Conservation (phyloP, 2,113 vertebrate species). For the Dipodomys stephensi region DNA sequence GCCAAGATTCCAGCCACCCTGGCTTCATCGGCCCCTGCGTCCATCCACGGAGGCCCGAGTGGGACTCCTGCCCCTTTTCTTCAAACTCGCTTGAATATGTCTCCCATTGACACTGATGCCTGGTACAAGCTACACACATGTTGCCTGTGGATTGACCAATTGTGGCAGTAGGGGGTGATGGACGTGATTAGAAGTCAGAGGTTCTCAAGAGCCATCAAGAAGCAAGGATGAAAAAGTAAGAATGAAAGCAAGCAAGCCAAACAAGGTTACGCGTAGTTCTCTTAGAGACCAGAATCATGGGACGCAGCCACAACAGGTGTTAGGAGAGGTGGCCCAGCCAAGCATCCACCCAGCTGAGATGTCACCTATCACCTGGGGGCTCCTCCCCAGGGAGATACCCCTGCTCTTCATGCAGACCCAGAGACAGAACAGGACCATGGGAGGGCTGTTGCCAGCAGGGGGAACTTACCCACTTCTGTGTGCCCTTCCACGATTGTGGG, state of each 20-base stretch:
- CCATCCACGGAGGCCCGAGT: neutral
- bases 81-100: neutral
- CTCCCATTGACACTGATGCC: too few relatives aligned
- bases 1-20: fast-evolving
- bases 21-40: neutral
- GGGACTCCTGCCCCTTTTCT: fast-evolving
- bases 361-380: neutral
- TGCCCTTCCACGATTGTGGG: neutral
- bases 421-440: fast-evolving
- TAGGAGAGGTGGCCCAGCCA: too few relatives aligned
- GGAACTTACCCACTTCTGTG: too few relatives aligned
- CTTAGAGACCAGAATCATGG: too few relatives aligned
- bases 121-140: neutral
- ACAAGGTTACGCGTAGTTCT: too few relatives aligned
- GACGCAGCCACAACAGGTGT: too few relatives aligned
- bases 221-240: fast-evolving
- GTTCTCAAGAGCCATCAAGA: neutral
- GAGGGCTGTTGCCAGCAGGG: fast-evolving
- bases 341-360: too few relatives aligned
- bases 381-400: fast-evolving
- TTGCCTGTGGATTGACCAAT: too few relatives aligned
- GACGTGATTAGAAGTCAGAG: too few relatives aligned
- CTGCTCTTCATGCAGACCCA: fast-evolving
- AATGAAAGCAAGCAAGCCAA: neutral
- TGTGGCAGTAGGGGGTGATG: fast-evolving